Conservation (phyloP, 64 coral and sea anemone genomes). For the Orbicella faveolata region DNA sequence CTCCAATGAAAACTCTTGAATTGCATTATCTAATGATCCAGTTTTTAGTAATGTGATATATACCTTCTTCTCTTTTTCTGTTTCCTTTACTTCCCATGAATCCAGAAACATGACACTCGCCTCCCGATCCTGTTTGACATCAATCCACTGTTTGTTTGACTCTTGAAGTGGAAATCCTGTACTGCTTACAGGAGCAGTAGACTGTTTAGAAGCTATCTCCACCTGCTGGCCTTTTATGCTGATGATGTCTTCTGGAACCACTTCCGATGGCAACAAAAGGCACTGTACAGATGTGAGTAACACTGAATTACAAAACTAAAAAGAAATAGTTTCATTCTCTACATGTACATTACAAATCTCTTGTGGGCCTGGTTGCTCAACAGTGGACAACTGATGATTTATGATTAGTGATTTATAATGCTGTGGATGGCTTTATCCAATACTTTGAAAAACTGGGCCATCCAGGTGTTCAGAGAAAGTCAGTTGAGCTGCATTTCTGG, state of each 20-base stretch:
- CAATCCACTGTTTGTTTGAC: conserved; percentile 24
- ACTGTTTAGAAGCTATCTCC: conserved; percentile 29
- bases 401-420: too few relatives aligned
- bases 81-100: conserved; percentile 27
- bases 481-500: too few relatives aligned
- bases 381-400: too few relatives aligned
- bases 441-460: too few relatives aligned
- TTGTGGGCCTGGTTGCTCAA: too few relatives aligned
- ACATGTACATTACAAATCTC: too few relatives aligned
- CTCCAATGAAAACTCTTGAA: too few relatives aligned
- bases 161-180: not conserved
- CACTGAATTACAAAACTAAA: not conserved
- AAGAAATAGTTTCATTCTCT: not conserved
- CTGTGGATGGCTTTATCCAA: too few relatives aligned
- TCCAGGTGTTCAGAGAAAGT: too few relatives aligned
- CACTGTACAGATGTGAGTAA: conserved; percentile 4
- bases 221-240: conserved; percentile 47
- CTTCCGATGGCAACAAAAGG: conserved; percentile 34
- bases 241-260: conserved; percentile 63
- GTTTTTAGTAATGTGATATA: not conserved
- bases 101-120: conserved; percentile 21
- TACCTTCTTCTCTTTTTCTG: conserved; percentile 27
- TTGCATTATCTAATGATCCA: too few relatives aligned
- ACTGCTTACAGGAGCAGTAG: conserved; percentile 1
- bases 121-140: not conserved